phyloP scores from a whole-genome alignment of 2,888 invertebrate genomes.

The Zygothrica quintamaculata region DNA sequence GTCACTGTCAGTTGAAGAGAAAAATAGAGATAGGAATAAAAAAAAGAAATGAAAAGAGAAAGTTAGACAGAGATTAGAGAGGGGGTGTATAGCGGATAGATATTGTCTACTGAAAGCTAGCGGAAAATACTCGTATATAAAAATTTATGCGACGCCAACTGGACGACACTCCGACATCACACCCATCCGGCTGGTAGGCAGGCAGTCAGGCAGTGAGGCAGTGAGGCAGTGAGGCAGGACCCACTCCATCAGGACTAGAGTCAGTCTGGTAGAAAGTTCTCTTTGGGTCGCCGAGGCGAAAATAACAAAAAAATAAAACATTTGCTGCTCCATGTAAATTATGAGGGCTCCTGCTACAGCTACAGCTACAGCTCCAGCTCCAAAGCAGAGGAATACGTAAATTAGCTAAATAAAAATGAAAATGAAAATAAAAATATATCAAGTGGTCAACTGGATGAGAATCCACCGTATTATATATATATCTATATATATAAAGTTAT shows the following conservation, averaged over 20 bases:
- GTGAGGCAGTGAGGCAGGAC: too few relatives aligned
- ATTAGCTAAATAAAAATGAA: constrained; percentile 48
- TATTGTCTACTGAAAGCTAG: constrained; percentile 35
- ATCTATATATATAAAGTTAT: neutral
- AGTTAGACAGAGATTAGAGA: too few relatives aligned
- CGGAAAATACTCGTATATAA: constrained; percentile 62
- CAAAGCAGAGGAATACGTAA: constrained; percentile 59
- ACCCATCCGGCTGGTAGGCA: constrained; percentile 16
- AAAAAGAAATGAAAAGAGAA: neutral
- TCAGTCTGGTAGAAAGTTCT: constrained; percentile 40
- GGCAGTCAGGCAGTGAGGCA: too few relatives aligned
- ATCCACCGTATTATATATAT: neutral
- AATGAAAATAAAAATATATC: constrained; percentile 60
- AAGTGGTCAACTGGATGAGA: constrained; percentile 46
- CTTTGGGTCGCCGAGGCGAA: constrained; percentile 30
- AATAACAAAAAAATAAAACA: constrained; percentile 71
- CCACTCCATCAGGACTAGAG: constrained; percentile 7
- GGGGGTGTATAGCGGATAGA: constrained; percentile 7
- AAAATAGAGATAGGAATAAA: neutral
- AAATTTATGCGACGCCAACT: constrained; percentile 80
- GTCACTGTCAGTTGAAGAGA: constrained; percentile 64
- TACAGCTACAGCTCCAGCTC: too few relatives aligned
- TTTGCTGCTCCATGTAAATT: constrained; percentile 61
- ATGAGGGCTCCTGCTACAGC: constrained; percentile 54
- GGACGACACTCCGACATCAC: constrained; percentile 70